Conservation (phyloP, 1,140 invertebrate genomes). For the Pseudomyrmex flavicornis region DNA sequence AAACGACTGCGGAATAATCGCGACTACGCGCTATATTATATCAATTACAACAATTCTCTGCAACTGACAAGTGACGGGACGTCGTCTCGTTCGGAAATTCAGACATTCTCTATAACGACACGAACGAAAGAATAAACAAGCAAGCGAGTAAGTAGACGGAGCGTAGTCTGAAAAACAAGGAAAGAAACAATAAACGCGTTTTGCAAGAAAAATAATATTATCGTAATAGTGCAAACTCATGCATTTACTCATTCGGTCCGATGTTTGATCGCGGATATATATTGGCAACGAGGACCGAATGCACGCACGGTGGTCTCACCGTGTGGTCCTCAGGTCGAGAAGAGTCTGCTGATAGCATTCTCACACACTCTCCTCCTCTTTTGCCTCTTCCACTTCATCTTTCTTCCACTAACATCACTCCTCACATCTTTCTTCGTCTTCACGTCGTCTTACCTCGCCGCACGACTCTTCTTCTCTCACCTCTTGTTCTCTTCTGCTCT, state of each 20-base stretch:
- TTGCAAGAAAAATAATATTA: slow-evolving; percentile 67
- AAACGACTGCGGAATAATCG: slow-evolving; percentile 4
- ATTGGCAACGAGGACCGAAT: slow-evolving; percentile 75
- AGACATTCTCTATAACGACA: not conserved
- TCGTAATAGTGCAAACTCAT: slow-evolving; percentile 64
- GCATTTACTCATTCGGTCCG: slow-evolving; percentile 74
- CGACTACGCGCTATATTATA: not conserved
- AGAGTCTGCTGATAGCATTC: slow-evolving; percentile 77
- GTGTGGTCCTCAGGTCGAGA: slow-evolving; percentile 78
- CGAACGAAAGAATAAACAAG: not conserved
- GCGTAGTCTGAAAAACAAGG: not conserved
- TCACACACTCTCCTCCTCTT: slow-evolving; percentile 73
- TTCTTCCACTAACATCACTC: slow-evolving; percentile 35
- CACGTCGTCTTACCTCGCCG: not conserved
- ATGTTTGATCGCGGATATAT: slow-evolving; percentile 79
- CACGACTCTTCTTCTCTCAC: too few relatives aligned
- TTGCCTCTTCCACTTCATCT: slow-evolving; percentile 27
- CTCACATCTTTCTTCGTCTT: slow-evolving; percentile 34
- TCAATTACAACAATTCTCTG: slow-evolving; percentile 19
- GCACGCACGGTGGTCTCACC: slow-evolving; percentile 80
- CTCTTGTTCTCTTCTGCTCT: too few relatives aligned
- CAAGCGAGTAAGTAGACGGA: not conserved
- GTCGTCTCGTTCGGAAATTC: slow-evolving; percentile 29
- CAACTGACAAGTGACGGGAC: slow-evolving; percentile 12
- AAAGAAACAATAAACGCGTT: slow-evolving; percentile 16